Percentiles rank a stretch among this genome's conserved stretches.
Conservation (phyloP, 2,797 vertebrate genomes). For the Aldrovandia affinis region DNA sequence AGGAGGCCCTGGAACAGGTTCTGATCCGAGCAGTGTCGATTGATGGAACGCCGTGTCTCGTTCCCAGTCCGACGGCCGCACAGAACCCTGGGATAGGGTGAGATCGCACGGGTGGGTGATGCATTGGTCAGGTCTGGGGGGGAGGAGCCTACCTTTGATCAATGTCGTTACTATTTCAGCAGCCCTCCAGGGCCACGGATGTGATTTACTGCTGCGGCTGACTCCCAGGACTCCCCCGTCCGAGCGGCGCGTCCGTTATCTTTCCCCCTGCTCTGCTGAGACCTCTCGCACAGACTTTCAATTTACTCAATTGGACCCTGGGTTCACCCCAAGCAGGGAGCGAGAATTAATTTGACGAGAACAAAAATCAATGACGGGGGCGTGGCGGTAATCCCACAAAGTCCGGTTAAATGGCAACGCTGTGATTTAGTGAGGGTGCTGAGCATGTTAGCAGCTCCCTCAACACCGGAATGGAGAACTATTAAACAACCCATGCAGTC, state of each 20-base stretch:
- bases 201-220: slow-evolving; percentile 28
- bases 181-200: neutral
- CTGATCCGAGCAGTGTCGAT: neutral
- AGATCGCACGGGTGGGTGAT: neutral
- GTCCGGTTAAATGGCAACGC: neutral
- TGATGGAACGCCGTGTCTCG: neutral
- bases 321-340: neutral
- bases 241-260: neutral
- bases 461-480: neutral
- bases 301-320: slow-evolving; percentile 29
- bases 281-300: slow-evolving; percentile 14
- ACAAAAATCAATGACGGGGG: neutral
- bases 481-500: neutral
- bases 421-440: neutral
- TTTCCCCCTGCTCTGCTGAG: neutral
- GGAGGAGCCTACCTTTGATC: neutral
- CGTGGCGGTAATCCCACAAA: neutral
- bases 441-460: neutral
- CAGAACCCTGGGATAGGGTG: neutral
- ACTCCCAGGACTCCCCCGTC: neutral
- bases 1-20: neutral
- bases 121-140: neutral
- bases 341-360: neutral
- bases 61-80: neutral
- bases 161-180: neutral